These are phyloP conservation scores for Choristoneura fumiferana DNA, from an alignment of 1,140 invertebrate genomes.

Conservation along the genomic window DNA sequence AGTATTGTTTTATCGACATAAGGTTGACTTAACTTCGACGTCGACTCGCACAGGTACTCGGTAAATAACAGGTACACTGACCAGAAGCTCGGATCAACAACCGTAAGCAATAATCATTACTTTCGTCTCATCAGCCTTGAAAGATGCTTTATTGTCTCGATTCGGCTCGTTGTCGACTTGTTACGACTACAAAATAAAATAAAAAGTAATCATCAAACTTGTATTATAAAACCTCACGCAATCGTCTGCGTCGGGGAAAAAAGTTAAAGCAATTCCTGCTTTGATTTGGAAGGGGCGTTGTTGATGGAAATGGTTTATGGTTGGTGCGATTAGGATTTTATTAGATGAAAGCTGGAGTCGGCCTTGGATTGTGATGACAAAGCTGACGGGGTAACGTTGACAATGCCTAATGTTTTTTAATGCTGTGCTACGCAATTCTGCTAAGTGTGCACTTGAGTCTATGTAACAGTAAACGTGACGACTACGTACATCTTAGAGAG, in stretches of 20 bases:
- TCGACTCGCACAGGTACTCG: conserved; percentile 10
- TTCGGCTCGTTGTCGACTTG: conserved; percentile 72
- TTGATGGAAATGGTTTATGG: conserved; percentile 18
- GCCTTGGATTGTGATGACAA: conserved; percentile 7
- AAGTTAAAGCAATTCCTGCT: conserved; percentile 39
- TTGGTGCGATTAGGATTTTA: conserved; percentile 18
- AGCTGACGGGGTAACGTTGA: not conserved
- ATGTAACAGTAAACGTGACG: too few relatives aligned
- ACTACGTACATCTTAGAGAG: too few relatives aligned
- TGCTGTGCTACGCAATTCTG: too few relatives aligned
- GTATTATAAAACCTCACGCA: conserved; percentile 68
- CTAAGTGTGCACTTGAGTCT: too few relatives aligned
- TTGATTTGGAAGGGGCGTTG: conserved; percentile 26
- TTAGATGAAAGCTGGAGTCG: conserved; percentile 16
- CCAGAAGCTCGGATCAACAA: conserved; percentile 56
- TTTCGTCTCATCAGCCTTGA: conserved; percentile 63
- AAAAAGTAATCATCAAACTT: conserved; percentile 59
- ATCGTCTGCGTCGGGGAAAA: conserved; percentile 41
- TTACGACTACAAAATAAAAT: conserved; percentile 59
- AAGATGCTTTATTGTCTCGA: conserved; percentile 71
- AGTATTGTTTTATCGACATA: too few relatives aligned
- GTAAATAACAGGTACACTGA: conserved; percentile 36
- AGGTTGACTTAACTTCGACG: too few relatives aligned
- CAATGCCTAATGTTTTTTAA: too few relatives aligned
- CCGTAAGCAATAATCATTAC: conserved; percentile 73